Conservation (phyloP, 2,113 vertebrate species). For the Cnemophilus loriae region DNA sequence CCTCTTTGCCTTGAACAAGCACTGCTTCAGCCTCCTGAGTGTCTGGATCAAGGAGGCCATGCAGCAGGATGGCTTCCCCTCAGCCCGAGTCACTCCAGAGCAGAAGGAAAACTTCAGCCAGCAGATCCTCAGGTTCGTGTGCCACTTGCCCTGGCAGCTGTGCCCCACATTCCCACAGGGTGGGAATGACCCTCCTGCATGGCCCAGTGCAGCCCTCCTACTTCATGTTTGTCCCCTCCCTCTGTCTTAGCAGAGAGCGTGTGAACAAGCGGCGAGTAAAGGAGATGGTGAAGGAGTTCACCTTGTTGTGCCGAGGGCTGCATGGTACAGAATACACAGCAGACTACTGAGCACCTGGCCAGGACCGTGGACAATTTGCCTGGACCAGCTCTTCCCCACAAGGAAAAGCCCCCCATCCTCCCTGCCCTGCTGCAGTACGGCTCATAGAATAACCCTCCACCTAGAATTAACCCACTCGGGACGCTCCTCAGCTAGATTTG, state of each 20-base stretch:
- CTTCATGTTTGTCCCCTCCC: not conserved
- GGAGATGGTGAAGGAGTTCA: slow-evolving; percentile 98
- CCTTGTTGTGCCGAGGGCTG: slow-evolving; percentile 92
- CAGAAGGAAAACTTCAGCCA: slow-evolving; percentile 96
- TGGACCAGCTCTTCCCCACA: slow-evolving; percentile 36
- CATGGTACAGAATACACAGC: slow-evolving; percentile 98
- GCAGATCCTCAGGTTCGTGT: slow-evolving; percentile 90
- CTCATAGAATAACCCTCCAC: slow-evolving; percentile 60
- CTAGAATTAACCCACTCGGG: slow-evolving; percentile 54
- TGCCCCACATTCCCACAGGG: not conserved
- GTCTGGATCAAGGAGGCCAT: slow-evolving; percentile 94
- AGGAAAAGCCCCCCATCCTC: slow-evolving; percentile 14
- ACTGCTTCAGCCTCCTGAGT: slow-evolving; percentile 90
- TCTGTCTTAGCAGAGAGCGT: slow-evolving; percentile 82
- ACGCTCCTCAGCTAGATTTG: slow-evolving; percentile 57
- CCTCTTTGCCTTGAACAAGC: slow-evolving; percentile 93
- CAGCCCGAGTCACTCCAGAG: slow-evolving; percentile 82
- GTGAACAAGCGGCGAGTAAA: slow-evolving; percentile 96
- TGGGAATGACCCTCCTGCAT: not conserved
- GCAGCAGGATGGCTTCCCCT: slow-evolving; percentile 91
- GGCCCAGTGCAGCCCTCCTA: not conserved
- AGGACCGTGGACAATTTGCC: slow-evolving; percentile 3
- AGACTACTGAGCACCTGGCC: slow-evolving; percentile 85
- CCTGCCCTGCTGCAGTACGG: slow-evolving; percentile 44
- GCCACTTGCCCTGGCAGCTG: not conserved